Conservation (phyloP, 2,113 vertebrate species). For the Todiramphus chloris region DNA sequence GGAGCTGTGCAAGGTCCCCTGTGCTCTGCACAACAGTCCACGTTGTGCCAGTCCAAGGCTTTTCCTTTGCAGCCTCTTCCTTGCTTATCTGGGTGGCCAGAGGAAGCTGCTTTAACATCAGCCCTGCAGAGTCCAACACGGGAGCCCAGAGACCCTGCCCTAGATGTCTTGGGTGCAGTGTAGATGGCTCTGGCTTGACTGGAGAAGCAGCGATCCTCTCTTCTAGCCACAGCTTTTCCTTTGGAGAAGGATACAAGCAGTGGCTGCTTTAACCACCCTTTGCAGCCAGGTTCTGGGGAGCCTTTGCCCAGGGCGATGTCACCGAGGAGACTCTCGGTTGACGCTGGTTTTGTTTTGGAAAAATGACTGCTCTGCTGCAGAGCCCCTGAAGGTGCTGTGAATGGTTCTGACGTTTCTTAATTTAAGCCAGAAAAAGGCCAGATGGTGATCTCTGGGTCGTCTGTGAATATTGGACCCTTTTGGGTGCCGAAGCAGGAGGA, state of each 20-base stretch:
- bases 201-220: background rate
- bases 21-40: background rate
- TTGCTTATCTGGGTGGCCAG: background rate
- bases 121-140: background rate
- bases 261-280: background rate
- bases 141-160: background rate
- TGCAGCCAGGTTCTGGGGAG: background rate
- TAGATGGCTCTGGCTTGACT: background rate
- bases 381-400: background rate
- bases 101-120: background rate
- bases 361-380: background rate
- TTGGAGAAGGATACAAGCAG: background rate
- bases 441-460: background rate
- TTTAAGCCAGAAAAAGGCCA: background rate
- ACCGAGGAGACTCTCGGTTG: background rate
- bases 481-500: background rate
- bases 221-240: background rate
- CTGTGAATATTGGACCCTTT: background rate
- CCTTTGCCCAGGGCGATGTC: background rate
- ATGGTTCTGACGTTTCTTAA: background rate
- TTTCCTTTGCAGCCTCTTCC: background rate
- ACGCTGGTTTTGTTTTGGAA: background rate
- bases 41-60: background rate
- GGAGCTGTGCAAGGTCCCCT: background rate
- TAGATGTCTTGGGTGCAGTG: accelerated